Evolutionary conservation across 2,113 vertebrate species (phyloP).

Genomic region (Boulengeromyrus knoepffleri): DNA sequence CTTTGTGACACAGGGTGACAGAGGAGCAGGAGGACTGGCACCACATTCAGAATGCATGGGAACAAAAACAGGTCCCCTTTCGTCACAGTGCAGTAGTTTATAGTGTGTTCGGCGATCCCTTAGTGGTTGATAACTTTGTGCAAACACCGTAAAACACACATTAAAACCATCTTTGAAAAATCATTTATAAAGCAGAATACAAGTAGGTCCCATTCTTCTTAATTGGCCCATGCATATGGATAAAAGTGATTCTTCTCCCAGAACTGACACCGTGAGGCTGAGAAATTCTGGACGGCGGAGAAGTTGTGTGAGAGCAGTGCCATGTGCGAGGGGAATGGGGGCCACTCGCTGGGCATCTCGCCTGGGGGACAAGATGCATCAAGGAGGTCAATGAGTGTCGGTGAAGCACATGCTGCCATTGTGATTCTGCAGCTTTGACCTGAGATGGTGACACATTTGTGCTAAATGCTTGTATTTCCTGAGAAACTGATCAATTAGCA

Average conservation of each 20-base stretch:
- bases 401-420: background rate
- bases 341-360: background rate
- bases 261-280: slow-evolving; percentile 46
- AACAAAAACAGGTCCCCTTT: background rate
- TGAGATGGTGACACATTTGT: background rate
- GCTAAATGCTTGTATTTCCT: background rate
- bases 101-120: background rate
- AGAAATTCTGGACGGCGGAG: background rate
- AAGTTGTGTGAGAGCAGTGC: background rate
- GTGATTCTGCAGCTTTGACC: background rate
- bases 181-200: background rate
- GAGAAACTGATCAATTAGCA: background rate
- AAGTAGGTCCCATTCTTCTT: slow-evolving; percentile 21
- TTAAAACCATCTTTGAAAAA: background rate
- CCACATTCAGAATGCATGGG: background rate
- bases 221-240: slow-evolving; percentile 61
- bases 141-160: background rate
- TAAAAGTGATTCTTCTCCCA: slow-evolving; percentile 55
- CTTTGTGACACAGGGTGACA: background rate
- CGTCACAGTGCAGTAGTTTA: background rate
- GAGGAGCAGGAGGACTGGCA: background rate
- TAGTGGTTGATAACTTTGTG: background rate
- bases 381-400: background rate
- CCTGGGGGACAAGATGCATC: background rate
- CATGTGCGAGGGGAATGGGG: background rate